phyloP scores from a whole-genome alignment of 2,113 vertebrate species.

The Menura novaehollandiae region DNA sequence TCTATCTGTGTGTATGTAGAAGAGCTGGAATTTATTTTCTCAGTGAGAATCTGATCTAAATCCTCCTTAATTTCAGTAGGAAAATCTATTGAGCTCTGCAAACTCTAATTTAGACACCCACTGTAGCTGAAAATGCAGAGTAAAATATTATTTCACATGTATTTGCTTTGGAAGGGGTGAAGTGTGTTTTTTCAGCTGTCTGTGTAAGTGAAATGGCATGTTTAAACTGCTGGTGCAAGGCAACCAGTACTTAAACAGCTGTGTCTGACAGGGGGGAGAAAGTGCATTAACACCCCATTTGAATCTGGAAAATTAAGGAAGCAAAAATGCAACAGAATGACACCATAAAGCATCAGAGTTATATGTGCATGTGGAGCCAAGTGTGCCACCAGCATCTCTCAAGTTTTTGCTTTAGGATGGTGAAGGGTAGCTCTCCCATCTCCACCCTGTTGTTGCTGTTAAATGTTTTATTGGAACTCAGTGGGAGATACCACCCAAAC shows the following conservation, averaged over 20 bases:
- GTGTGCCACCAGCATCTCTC: not conserved
- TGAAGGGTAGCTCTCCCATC: not conserved
- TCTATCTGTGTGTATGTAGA: not conserved
- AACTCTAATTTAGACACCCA: not conserved
- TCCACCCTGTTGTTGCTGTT: not conserved
- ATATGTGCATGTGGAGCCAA: rapidly evolving
- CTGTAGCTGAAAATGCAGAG: not conserved
- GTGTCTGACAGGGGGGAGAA: not conserved
- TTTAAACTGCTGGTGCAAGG: not conserved
- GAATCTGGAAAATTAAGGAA: not conserved
- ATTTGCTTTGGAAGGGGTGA: not conserved
- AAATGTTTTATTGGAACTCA: not conserved
- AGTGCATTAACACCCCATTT: not conserved
- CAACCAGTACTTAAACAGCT: not conserved
- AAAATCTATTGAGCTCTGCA: not conserved
- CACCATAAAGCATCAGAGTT: not conserved
- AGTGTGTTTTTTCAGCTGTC: not conserved
- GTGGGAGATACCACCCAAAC: not conserved
- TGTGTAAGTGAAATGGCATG: not conserved
- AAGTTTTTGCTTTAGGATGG: not conserved
- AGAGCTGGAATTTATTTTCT: not conserved
- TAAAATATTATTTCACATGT: not conserved
- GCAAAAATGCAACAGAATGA: not conserved
- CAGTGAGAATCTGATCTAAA: not conserved
- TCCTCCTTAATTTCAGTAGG: not conserved